phyloP scores from a whole-genome alignment of 2,113 vertebrate species.

The Corythornis vintsioides region DNA sequence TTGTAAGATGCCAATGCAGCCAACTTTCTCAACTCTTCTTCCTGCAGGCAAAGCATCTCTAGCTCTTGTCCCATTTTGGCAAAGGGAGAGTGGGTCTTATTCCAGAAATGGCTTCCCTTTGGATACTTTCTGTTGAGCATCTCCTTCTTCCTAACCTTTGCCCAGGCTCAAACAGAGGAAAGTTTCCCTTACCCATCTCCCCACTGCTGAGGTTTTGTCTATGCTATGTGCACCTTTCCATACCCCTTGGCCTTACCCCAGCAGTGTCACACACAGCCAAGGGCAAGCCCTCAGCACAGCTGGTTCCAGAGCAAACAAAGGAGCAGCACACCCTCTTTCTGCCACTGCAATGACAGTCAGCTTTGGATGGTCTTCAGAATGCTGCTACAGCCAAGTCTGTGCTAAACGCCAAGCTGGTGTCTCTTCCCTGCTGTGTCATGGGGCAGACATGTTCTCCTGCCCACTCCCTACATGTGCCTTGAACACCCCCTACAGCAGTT shows the following conservation, averaged over 20 bases:
- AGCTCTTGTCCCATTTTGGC: not conserved
- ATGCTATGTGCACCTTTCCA: accelerated
- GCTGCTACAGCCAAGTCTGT: not conserved
- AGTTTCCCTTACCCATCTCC: not conserved
- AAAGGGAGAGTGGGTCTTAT: not conserved
- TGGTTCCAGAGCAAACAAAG: not conserved
- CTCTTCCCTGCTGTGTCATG: not conserved
- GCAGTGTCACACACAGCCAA: not conserved
- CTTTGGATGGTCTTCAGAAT: not conserved
- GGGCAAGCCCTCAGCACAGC: not conserved
- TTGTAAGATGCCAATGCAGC: not conserved
- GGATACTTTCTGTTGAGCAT: not conserved
- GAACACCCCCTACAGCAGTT: not conserved
- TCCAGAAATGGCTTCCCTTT: not conserved
- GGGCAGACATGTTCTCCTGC: not conserved
- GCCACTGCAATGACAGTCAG: not conserved
- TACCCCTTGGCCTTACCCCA: too few relatives aligned
- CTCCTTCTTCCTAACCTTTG: not conserved
- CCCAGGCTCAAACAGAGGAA: not conserved
- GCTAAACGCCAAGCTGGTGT: not conserved
- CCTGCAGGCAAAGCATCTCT: not conserved
- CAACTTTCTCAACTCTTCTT: accelerated
- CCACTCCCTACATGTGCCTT: not conserved
- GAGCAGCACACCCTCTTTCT: not conserved
- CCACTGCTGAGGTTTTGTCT: not conserved